Conservation (phyloP, 2,888 invertebrate species). For the Hedya salicella region DNA sequence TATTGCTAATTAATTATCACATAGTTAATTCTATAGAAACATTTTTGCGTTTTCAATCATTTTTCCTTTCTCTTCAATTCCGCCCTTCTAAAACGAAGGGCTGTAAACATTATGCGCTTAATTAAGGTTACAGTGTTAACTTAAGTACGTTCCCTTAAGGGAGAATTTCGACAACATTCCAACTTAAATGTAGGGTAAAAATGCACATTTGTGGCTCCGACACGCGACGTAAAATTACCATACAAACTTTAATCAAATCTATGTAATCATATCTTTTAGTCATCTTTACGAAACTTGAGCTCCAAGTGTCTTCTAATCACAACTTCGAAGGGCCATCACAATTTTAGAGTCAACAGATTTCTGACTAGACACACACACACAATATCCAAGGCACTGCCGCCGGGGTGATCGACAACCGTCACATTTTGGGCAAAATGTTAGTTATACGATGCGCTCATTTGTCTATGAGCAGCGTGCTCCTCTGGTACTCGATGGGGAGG, state of each 20-base stretch:
- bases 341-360: slow-evolving; percentile 51
- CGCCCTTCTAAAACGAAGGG: slow-evolving; percentile 79
- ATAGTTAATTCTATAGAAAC: slow-evolving; percentile 37
- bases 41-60: slow-evolving; percentile 33
- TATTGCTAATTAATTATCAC: slow-evolving; percentile 35
- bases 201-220: slow-evolving; percentile 56
- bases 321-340: too few species aligned
- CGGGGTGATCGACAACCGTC: slow-evolving; percentile 46
- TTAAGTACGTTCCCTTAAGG: slow-evolving; percentile 35
- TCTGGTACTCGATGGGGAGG: slow-evolving; percentile 86
- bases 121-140: slow-evolving; percentile 28
- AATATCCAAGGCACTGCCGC: too few species aligned
- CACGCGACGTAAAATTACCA: neutral
- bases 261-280: too few species aligned
- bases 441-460: slow-evolving; percentile 65
- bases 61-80: slow-evolving; percentile 50
- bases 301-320: too few species aligned
- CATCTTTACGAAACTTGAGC: too few species aligned
- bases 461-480: slow-evolving; percentile 63
- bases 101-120: slow-evolving; percentile 17
- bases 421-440: slow-evolving; percentile 39
- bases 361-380: slow-evolving; percentile 79
- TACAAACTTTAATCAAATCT: too few species aligned
- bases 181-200: slow-evolving; percentile 45
- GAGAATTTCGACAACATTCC: slow-evolving; percentile 13